Base-by-base conservation (phyloP, 2,888 invertebrate species). In the Mesoligia furuncula region DNA sequence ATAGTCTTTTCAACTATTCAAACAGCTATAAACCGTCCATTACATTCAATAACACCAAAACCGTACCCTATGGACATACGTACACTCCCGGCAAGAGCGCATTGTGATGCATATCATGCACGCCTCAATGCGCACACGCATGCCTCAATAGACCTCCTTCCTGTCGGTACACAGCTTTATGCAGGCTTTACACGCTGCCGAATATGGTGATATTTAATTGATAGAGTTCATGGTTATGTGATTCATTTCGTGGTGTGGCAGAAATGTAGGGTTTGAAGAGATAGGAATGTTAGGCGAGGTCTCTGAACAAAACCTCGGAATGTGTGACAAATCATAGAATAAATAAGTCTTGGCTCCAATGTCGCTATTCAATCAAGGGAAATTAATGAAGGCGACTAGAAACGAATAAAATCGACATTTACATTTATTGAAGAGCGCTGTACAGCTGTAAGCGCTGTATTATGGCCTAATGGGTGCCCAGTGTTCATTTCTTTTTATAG, bases 71-170 rank as follows among this genome's bases (percentile, higher is more conserved):
- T 68, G 73, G 85, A 71, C 67, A 65, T 39, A 39, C 57, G 5
- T 17, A 54, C 66, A 73, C 69, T 77, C 77, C 68, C 54, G 66
- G 45, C 75, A 67, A 75, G 70, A 69, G 36, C 71, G 17, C 80
- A 87, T 88, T 87, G 81, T 88, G 69, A 87, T 86, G 87, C 87
- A 79, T 68, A 73, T 57, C 83, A 86, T 70, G 74, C 65, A 71
- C 80, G 85, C 84, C 73, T 86, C 84, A 45, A 13, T 84, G 87
- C 77, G 76, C 75, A 65, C 31, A 62, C 77, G 77, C 75, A 84
- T 66, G 73, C 77, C 45, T 86, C 75, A 75, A 79, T 86, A 67
- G 69, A 71, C 65, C 79, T 68, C 65, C 75, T 73, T 87, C 87
- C 88, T 88, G 86, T 77, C 57, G 65, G 59, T 61, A 86, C 73